phyloP scores from a whole-genome alignment of 2,888 invertebrate genomes.

The Lasioglossum figueresi region DNA sequence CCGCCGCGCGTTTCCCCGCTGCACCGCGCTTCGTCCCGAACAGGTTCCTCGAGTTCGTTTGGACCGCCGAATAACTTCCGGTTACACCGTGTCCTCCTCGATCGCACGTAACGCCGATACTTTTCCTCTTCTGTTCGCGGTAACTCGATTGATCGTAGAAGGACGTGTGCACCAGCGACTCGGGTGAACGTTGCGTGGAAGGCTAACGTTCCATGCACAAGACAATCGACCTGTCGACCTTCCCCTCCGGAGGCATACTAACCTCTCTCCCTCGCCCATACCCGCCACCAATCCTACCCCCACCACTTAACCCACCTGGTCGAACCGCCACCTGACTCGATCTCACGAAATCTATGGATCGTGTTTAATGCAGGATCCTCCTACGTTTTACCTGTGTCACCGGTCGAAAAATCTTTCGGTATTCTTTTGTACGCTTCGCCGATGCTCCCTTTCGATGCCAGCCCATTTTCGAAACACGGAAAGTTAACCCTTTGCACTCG shows the following conservation, averaged over 20 bases:
- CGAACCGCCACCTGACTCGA: conserved; percentile 75
- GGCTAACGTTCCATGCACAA: conserved; percentile 20
- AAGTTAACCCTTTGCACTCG: no score
- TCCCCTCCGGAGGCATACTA: conserved; percentile 71
- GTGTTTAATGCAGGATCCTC: conserved; percentile 44
- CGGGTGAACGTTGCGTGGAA: not conserved
- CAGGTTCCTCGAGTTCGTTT: not conserved
- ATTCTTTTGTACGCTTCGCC: not conserved
- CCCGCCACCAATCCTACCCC: conserved; percentile 57
- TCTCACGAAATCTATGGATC: conserved; percentile 68
- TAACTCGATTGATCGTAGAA: not conserved
- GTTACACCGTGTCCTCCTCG: not conserved
- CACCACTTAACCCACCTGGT: conserved; percentile 72
- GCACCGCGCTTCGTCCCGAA: not conserved
- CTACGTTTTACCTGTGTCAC: not conserved
- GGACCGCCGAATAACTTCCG: not conserved
- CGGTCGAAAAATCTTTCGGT: not conserved
- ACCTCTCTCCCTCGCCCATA: conserved; percentile 64
- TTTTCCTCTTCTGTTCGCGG: not conserved
- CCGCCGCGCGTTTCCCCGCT: not conserved
- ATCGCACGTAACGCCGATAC: not conserved
- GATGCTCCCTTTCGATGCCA: not conserved
- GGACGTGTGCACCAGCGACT: not conserved
- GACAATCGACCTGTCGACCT: conserved; percentile 72
- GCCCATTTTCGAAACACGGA: not conserved